Conservation (phyloP, 2,797 vertebrate genomes). For the Dendrocincla tyrannina region DNA sequence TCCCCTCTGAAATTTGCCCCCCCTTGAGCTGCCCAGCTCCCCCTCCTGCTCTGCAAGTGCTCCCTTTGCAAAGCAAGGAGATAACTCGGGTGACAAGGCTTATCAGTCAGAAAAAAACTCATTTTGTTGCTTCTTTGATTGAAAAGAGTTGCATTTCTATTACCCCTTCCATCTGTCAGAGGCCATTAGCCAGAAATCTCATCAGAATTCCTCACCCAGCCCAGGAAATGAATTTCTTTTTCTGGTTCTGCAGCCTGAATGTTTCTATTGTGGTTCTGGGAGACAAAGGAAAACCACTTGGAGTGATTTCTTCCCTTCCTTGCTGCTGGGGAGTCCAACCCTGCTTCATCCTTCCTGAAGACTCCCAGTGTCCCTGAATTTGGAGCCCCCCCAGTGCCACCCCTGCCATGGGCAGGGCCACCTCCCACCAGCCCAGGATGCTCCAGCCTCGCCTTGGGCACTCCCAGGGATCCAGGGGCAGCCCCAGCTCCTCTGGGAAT, state of each 20-base stretch:
- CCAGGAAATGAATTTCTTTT: neutral
- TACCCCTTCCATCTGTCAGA: neutral
- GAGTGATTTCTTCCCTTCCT: neutral
- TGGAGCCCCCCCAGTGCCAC: too few relatives aligned
- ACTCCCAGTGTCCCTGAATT: neutral
- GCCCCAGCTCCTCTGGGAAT: too few relatives aligned
- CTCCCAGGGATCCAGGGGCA: too few relatives aligned
- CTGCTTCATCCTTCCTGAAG: neutral
- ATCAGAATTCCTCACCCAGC: neutral
- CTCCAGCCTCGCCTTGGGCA: too few relatives aligned
- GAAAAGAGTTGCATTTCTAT: neutral
- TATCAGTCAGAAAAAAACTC: neutral
- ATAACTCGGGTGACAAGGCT: neutral
- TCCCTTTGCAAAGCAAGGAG: neutral
- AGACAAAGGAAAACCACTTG: neutral
- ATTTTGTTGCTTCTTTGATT: neutral
- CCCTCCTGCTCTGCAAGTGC: neutral
- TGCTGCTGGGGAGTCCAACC: fast-evolving
- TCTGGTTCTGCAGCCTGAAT: neutral
- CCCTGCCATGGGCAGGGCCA: too few relatives aligned
- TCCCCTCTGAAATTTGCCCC: neutral
- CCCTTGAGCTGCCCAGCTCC: neutral
- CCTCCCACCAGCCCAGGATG: too few relatives aligned
- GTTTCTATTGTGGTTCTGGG: neutral
- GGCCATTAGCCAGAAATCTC: neutral